Conservation (phyloP, 2,888 invertebrate species). For the Amblyjoppa fuscipennis region DNA sequence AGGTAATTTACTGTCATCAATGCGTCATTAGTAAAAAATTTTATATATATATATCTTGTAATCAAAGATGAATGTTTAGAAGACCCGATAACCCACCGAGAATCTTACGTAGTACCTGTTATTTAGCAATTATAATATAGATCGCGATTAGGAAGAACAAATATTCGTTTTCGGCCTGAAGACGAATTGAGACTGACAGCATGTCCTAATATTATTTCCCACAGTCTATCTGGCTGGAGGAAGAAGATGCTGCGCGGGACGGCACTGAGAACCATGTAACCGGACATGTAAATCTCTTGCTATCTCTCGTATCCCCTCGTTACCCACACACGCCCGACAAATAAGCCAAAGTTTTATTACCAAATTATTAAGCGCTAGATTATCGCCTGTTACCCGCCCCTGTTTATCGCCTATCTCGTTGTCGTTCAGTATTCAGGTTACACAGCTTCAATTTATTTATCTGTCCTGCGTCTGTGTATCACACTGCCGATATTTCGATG, state of each 20-base stretch:
- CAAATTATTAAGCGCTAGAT: slow-evolving; percentile 62
- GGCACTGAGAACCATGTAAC: slow-evolving; percentile 84
- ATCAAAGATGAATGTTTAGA: slow-evolving; percentile 8
- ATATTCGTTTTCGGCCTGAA: slow-evolving; percentile 17
- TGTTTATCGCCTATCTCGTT: slow-evolving; percentile 39
- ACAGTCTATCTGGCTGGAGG: slow-evolving; percentile 85
- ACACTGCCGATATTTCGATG: slow-evolving; percentile 15
- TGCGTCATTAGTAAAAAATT: not conserved
- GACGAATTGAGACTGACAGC: slow-evolving; percentile 72
- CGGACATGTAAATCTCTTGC: slow-evolving; percentile 82
- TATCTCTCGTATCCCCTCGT: slow-evolving; percentile 69
- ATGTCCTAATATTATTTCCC: slow-evolving; percentile 82
- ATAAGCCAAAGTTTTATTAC: slow-evolving; percentile 59
- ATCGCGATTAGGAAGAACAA: slow-evolving; percentile 27
- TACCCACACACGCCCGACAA: slow-evolving; percentile 53
- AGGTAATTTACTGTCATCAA: slow-evolving; percentile 86
- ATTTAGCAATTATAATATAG: not conserved
- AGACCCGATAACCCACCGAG: slow-evolving; percentile 4
- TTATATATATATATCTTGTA: not conserved
- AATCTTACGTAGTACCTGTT: slow-evolving; percentile 15
- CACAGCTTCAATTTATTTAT: slow-evolving; percentile 31
- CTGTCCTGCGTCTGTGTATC: not conserved
- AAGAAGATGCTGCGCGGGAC: slow-evolving; percentile 84
- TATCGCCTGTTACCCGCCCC: slow-evolving; percentile 38
- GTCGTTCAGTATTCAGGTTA: slow-evolving; percentile 44